Conservation (phyloP, 30 jellyfish, hydroid and myxozoan genomes). For the Hydra vulgaris region DNA sequence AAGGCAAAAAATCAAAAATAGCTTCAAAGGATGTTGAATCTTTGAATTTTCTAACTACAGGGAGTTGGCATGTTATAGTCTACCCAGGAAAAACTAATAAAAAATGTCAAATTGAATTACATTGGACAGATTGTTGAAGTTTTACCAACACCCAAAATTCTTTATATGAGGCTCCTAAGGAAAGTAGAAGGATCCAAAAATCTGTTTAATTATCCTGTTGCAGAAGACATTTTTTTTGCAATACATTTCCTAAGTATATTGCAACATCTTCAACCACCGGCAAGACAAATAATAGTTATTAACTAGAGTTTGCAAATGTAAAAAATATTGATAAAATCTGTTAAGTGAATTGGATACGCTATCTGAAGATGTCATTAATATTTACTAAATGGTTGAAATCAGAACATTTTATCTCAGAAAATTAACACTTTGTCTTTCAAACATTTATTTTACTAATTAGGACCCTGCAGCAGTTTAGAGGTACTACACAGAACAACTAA, state of each 20-base stretch:
- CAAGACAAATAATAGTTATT: background rate
- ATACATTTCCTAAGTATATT: background rate
- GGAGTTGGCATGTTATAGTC: too few relatives aligned
- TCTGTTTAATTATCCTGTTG: background rate
- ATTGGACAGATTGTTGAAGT: background rate
- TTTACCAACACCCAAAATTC: background rate
- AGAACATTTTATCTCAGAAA: background rate
- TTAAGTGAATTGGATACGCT: background rate
- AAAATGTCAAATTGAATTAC: too few relatives aligned
- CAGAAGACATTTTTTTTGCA: background rate
- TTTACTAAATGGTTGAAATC: background rate
- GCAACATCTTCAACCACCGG: background rate
- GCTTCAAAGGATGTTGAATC: too few relatives aligned
- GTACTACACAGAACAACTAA: background rate
- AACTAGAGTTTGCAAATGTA: background rate
- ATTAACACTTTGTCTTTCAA: background rate
- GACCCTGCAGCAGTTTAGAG: background rate
- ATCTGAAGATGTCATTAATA: background rate
- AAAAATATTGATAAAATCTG: background rate
- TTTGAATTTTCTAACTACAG: too few relatives aligned
- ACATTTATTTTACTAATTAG: background rate
- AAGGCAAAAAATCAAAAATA: too few relatives aligned
- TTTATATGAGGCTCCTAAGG: background rate
- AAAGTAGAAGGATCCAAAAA: background rate
- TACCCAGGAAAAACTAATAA: too few relatives aligned